Evolutionary conservation across 2,888 invertebrate species (phyloP), one percentile per base, ranked within the genome.

Genomic region (Heliconius aoede): DNA sequence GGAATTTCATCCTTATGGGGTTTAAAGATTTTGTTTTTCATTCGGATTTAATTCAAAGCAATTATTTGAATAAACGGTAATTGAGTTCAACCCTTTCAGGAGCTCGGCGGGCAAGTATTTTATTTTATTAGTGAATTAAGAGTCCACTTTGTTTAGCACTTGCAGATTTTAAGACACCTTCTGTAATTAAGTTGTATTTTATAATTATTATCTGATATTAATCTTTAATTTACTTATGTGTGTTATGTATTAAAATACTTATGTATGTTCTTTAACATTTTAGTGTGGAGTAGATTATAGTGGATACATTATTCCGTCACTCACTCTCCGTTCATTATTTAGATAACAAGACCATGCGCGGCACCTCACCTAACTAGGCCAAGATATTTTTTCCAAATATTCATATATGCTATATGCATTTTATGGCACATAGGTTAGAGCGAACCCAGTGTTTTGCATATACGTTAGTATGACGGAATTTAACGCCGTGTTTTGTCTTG

Each of bases 11-110:
- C 68, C 68, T 68, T 51, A 67, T 11, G 9, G n/a, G 13, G 40
- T 32, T 60, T 61, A 15, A 61, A 75, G 58, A 75, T 77, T 73
- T 67, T 65, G 80, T 79, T 77, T 72, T 79, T 77, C 78, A 75
- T 86, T 88, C 76, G 80, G 83, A 83, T 82, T 87, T 88, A 86
- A 89, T 88, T 87, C 86, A 83, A 84, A 84, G 85, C 87, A 87
- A 89, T 89, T 88, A 88, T 88, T 86, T 85, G 82, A 82, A 83
- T 82, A 86, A 88, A 89, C 88, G 85, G 88, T 89, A 90, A 90
- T 90, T 88, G 87, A 88, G 86, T 86, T 85, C 78, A 84, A 84
- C 85, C 84, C 85, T 83, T 85, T 83, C 79, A 78, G 81, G 81
- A 82, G 79, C 81, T 82, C 82, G 79, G 80, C 78, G 79, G 79